Evolutionary conservation across 2,888 invertebrate genomes (phyloP).

Genomic region (Orgyia antiqua): DNA sequence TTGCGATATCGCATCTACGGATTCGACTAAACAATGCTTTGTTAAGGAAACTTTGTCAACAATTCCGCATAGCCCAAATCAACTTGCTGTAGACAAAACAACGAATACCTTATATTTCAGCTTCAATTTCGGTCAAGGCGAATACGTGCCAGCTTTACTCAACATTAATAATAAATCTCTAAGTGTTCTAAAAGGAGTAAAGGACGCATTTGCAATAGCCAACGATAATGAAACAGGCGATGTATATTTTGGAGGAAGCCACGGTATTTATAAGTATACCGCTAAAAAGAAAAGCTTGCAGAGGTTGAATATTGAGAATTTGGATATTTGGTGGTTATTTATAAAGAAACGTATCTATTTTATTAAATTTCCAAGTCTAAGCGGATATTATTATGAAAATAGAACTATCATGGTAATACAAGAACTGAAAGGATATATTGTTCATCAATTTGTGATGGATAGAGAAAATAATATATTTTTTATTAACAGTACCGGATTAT

Average conservation of each 20-base stretch:
- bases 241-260: conserved; percentile 60
- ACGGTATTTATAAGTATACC: conserved; percentile 58
- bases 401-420: conserved; percentile 32
- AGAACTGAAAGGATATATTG: conserved; percentile 29
- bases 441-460: conserved; percentile 60
- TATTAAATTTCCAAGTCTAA: conserved; percentile 55
- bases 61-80: conserved; percentile 56
- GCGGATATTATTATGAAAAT: conserved; percentile 45
- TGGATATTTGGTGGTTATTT: conserved; percentile 64
- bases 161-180: conserved; percentile 45
- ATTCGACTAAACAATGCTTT: conserved; percentile 43
- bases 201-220: conserved; percentile 60
- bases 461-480: conserved; percentile 47
- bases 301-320: conserved; percentile 38
- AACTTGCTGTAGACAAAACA: conserved; percentile 46
- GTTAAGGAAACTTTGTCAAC: conserved; percentile 45
- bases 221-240: conserved; percentile 33
- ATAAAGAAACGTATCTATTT: conserved; percentile 49
- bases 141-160: conserved; percentile 48
- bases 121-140: conserved; percentile 57
- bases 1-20: conserved; percentile 39
- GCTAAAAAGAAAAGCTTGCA: conserved; percentile 33
- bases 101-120: conserved; percentile 58
- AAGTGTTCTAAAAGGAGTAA: conserved; percentile 53
- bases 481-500: conserved; percentile 55